Base-by-base conservation (phyloP, 2,888 invertebrate species). In the Geotrupes spiniger region DNA sequence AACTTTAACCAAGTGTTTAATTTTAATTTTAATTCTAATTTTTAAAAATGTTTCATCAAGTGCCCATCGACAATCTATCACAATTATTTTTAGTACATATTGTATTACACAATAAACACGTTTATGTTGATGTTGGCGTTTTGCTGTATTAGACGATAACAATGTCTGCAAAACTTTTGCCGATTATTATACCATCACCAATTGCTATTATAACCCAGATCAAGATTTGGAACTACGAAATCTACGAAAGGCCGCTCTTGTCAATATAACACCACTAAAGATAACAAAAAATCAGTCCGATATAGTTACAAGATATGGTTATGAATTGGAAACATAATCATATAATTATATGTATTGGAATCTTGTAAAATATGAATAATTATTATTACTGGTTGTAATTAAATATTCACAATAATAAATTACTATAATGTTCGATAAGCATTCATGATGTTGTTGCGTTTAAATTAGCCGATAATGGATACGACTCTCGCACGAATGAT, bases 391-490 rank as follows among this genome's bases (percentile, higher is more conserved):
- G n/a, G 4, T 40, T 40, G 17, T 2, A n/a, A 8, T 15, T 9
- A 10, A 37, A 37, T 14, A 12, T n/a, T n/a, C n/a, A n/a, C n/a
- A n/a, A n/a, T n/a, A n/a, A n/a, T n/a, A n/a, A n/a, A n/a, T n/a
- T n/a, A n/a, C n/a, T n/a, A 16, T 37, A 15, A 21, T 8, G 8
- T n/a, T 11, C 10, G 10, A 3, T 15, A n/a, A n/a, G n/a, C 14
- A 14, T 12, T 36, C 2, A 39, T 25, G 3, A 4, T 21, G 4
- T 60, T 62, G 31, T 29, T 63, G 64, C 56, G 9, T 53, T 57
- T 41, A 50, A 57, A 28, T 51, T 84, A 73, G 74, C 75, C 70
- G 70, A 82, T 27, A 61, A 63, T 4, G 72, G 72, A 14, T 75
- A 68, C 46, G 76, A 76, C 42, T 61, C 58, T 40, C 53, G 51